These are phyloP conservation scores for Dynastes grantii DNA, from an alignment of 2,888 invertebrate genomes.

Conservation along the genomic window DNA sequence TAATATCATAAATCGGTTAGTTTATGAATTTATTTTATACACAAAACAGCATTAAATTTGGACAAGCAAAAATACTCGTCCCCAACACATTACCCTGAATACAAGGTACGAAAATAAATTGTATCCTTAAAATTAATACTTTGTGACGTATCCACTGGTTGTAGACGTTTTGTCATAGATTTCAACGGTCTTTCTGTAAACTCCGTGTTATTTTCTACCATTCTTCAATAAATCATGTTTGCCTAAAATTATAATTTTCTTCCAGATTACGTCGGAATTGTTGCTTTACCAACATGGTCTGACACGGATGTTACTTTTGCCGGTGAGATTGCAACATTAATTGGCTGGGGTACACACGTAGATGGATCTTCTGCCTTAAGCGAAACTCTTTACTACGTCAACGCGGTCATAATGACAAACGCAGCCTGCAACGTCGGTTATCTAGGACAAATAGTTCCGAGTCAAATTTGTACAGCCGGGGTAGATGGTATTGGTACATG, in stretches of 20 bases:
- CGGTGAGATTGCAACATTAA: constrained; percentile 67
- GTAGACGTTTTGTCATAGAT: too few species aligned
- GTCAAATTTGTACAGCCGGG: constrained; percentile 72
- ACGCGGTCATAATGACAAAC: constrained; percentile 25
- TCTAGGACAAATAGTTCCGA: constrained; percentile 66
- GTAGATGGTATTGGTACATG: constrained; percentile 70
- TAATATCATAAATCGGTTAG: too few species aligned
- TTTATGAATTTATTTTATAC: too few species aligned
- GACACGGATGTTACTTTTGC: constrained; percentile 64
- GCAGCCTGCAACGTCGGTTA: constrained; percentile 68
- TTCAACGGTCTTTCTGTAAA: too few species aligned
- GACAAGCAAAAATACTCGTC: too few species aligned
- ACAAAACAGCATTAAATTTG: too few species aligned
- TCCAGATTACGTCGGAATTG: constrained; percentile 19
- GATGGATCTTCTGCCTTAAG: constrained; percentile 54
- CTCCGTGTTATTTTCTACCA: too few species aligned
- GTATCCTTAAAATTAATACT: too few species aligned
- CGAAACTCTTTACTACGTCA: background rate
- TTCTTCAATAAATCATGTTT: too few species aligned
- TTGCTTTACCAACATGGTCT: constrained; percentile 51
- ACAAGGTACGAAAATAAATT: too few species aligned
- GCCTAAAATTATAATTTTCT: background rate
- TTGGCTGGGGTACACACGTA: constrained; percentile 71
- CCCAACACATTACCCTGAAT: too few species aligned
- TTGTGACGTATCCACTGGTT: too few species aligned